phyloP scores from a whole-genome alignment of 2,888 invertebrate genomes.

The Sepiola atlantica region DNA sequence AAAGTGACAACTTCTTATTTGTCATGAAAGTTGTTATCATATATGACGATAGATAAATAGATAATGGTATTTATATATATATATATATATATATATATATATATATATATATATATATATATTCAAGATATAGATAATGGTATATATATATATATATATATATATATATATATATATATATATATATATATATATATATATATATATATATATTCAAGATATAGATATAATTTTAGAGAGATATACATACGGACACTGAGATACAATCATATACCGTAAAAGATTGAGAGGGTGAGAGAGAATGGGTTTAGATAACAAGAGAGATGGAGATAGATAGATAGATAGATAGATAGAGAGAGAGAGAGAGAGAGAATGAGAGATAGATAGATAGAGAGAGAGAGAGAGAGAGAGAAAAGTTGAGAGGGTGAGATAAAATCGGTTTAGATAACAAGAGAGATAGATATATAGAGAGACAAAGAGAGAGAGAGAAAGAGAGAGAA shows the following conservation, averaged over 20 bases:
- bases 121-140: not conserved
- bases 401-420: not conserved
- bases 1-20: too few species aligned
- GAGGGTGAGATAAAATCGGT: too few species aligned
- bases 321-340: not conserved
- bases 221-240: not conserved
- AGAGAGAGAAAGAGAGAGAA: too few species aligned
- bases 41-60: too few species aligned
- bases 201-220: not conserved
- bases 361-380: not conserved
- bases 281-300: not conserved
- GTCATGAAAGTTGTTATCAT: too few species aligned
- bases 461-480: too few species aligned
- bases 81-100: too few species aligned
- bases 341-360: not conserved
- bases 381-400: not conserved
- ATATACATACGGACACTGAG: not conserved
- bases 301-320: too few species aligned
- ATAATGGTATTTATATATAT: too few species aligned
- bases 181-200: not conserved
- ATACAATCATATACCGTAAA: not conserved
- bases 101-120: too few species aligned
- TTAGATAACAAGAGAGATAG: too few species aligned
- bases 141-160: not conserved
- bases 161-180: not conserved